These are phyloP conservation scores for Gnathonemus longibarbis DNA, from an alignment of 2,113 vertebrate genomes.

Conservation along the genomic window DNA sequence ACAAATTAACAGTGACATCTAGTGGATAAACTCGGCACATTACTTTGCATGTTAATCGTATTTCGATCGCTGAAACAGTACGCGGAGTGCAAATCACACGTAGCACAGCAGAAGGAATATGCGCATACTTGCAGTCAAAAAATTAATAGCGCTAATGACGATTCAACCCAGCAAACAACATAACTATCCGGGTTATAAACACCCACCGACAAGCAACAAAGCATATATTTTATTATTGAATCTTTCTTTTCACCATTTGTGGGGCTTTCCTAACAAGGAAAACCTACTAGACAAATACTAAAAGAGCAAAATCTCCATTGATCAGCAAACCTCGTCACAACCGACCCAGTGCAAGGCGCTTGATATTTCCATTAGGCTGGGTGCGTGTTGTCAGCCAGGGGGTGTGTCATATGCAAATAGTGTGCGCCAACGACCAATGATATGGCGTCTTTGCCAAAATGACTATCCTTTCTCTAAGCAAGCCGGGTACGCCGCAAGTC, in stretches of 20 bases:
- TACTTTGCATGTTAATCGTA: neutral
- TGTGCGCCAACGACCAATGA: neutral
- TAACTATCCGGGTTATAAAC: no score
- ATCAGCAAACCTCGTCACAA: rapidly evolving
- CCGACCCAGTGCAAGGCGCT: neutral
- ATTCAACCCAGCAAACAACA: no score
- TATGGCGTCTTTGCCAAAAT: neutral
- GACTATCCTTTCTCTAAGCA: neutral
- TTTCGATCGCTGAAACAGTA: neutral
- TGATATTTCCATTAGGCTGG: neutral
- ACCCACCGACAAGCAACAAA: no score
- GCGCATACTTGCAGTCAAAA: rapidly evolving
- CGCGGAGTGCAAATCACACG: neutral
- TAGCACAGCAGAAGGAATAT: rapidly evolving
- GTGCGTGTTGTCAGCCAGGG: neutral
- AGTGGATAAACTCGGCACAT: neutral
- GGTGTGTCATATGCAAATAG: neutral
- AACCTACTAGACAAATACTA: neutral
- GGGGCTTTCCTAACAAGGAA: neutral
- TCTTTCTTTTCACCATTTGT: rapidly evolving
- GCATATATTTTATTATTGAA: no score
- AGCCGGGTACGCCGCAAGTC: neutral
- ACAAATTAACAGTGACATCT: neutral
- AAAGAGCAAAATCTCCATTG: constrained; percentile 3
- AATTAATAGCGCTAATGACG: rapidly evolving